Conservation (phyloP, 2,797 vertebrate genomes). For the Tenualosa thibaudeaui region DNA sequence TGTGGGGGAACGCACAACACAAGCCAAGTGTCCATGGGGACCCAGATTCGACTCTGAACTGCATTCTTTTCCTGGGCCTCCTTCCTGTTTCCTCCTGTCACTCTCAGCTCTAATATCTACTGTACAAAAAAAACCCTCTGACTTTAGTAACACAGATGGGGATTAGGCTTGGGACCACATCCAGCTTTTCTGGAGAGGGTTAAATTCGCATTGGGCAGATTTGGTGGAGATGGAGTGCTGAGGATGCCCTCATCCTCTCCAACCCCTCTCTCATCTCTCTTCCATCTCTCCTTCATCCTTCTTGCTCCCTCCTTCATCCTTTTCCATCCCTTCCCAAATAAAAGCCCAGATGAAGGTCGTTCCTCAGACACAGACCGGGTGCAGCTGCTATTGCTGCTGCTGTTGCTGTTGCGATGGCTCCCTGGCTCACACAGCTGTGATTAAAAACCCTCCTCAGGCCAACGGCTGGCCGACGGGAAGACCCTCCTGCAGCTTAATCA, state of each 20-base stretch:
- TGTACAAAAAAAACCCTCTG: no score
- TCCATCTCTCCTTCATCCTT: neutral
- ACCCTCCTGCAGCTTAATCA: constrained; percentile 19
- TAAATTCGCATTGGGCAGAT: neutral
- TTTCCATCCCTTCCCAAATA: neutral
- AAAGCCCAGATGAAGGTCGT: neutral
- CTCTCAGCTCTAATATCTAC: no score
- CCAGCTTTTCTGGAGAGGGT: neutral
- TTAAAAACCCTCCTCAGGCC: neutral
- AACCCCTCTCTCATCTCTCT: neutral
- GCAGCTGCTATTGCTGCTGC: neutral
- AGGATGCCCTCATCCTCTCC: neutral
- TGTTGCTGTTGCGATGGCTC: neutral
- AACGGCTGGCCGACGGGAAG: neutral
- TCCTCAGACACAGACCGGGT: neutral
- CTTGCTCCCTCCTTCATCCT: neutral
- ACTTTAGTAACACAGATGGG: neutral
- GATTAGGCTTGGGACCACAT: neutral
- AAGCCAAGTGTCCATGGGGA: no score
- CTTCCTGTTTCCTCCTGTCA: no score
- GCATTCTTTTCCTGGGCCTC: no score
- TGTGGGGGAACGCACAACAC: no score
- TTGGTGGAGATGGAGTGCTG: neutral
- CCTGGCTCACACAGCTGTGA: constrained; percentile 20
- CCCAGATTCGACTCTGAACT: no score